These are phyloP conservation scores for Sphaerophoria taeniata DNA, from an alignment of 2,888 invertebrate genomes.

Conservation along the genomic window DNA sequence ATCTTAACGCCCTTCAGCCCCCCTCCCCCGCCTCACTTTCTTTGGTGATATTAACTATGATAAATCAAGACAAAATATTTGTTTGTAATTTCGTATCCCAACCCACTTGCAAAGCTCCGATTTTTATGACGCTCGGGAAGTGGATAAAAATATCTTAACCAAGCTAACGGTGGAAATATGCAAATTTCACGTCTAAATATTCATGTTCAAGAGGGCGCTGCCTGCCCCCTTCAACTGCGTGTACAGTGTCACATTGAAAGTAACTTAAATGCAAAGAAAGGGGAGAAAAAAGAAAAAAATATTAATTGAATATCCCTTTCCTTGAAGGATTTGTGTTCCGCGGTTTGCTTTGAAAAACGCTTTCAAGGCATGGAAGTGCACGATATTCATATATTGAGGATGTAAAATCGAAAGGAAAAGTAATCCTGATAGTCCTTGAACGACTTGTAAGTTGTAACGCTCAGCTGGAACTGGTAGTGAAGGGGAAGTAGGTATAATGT, in stretches of 20 bases:
- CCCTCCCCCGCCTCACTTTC: conserved; percentile 4
- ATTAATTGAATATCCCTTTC: conserved; percentile 67
- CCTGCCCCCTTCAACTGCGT: neutral
- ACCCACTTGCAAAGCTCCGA: neutral
- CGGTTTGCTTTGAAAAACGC: neutral
- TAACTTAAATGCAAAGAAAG: conserved; percentile 11
- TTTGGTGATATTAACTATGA: conserved; percentile 47
- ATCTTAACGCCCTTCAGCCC: conserved; percentile 27
- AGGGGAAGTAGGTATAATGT: neutral
- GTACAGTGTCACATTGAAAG: conserved; percentile 3
- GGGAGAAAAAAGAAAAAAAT: conserved; percentile 13
- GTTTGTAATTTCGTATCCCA: conserved; percentile 53
- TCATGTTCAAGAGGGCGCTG: conserved; percentile 19
- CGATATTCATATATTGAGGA: conserved; percentile 28
- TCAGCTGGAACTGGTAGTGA: neutral
- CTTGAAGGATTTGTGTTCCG: neutral
- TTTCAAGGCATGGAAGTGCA: conserved; percentile 36
- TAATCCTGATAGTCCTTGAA: conserved; percentile 44
- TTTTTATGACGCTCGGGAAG: neutral
- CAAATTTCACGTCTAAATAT: conserved; percentile 51
- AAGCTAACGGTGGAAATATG: conserved; percentile 69
- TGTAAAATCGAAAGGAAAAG: conserved; percentile 51
- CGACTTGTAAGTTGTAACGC: too few species aligned
- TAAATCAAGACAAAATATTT: conserved; percentile 65
- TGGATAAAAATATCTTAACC: conserved; percentile 58